Percentiles rank a stretch among this genome's conserved stretches.
phyloP scores from a whole-genome alignment of 2,888 invertebrate species.

The Epinotia brunnichana region DNA sequence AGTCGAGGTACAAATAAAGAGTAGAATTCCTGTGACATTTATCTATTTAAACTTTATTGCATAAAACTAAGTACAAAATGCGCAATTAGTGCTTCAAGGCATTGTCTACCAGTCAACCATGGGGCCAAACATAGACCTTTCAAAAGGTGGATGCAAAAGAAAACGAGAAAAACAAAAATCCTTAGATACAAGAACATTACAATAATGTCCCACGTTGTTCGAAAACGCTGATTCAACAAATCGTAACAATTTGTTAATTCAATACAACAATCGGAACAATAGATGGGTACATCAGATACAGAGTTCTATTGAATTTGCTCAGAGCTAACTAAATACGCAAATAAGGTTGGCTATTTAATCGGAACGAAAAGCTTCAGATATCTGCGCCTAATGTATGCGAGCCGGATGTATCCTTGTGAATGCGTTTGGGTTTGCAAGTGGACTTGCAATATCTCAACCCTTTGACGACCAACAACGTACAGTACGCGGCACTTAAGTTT shows the following conservation, averaged over 20 bases:
- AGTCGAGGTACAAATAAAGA: too few species aligned
- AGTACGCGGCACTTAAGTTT: too few species aligned
- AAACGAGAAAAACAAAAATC: too few species aligned
- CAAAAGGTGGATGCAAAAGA: too few species aligned
- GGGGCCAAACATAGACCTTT: too few species aligned
- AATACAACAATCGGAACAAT: constrained; percentile 31
- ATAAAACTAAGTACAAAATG: too few species aligned
- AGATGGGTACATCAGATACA: constrained; percentile 25
- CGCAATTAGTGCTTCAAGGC: too few species aligned
- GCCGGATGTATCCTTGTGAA: constrained; percentile 69
- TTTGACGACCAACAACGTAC: neutral
- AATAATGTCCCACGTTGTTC: neutral
- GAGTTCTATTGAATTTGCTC: constrained; percentile 34
- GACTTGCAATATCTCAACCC: constrained; percentile 45
- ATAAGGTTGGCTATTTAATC: constrained; percentile 79
- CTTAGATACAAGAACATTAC: too few species aligned
- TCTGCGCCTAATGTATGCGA: constrained; percentile 81
- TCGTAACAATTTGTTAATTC: constrained; percentile 30
- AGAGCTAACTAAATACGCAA: constrained; percentile 61
- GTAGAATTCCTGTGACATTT: too few species aligned
- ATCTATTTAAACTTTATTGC: too few species aligned
- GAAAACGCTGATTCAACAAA: constrained; percentile 15
- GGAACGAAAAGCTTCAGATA: constrained; percentile 77
- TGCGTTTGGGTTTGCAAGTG: constrained; percentile 50
- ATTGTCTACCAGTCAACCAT: too few species aligned